A percentile compares a stretch with the other conserved stretches of the same genome.
Evolutionary conservation across 2,888 invertebrate species (phyloP).

Genomic region (Polia nebulosa): DNA sequence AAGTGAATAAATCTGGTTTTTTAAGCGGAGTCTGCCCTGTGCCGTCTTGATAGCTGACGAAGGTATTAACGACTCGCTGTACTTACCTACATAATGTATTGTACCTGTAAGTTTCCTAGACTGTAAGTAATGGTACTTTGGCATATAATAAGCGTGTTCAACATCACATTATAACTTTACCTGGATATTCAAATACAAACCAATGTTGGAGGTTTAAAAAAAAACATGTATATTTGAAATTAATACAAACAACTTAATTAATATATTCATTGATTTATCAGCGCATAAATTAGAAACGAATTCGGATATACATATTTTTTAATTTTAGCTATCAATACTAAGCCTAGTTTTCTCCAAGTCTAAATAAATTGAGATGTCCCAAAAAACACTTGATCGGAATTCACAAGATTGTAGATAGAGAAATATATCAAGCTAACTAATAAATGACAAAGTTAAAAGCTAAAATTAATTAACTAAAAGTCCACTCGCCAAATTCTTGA

Average conservation of each 20-base stretch:
- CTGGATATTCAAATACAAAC: background rate
- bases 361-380: conserved; percentile 21
- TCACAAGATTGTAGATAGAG: conserved; percentile 21
- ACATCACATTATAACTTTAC: no score
- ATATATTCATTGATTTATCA: conserved; percentile 21
- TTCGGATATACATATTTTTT: background rate
- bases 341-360: conserved; percentile 1
- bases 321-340: conserved; percentile 18
- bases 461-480: conserved; percentile 68
- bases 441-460: conserved; percentile 49
- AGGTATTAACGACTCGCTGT: no score
- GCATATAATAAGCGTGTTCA: no score
- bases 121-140: no score
- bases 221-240: conserved; percentile 4
- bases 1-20: no score
- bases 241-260: conserved; percentile 16
- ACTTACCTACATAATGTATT: no score
- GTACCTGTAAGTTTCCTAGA: no score
- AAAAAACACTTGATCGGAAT: conserved; percentile 17
- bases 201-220: background rate
- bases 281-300: background rate
- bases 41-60: no score
- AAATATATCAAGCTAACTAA: conserved; percentile 32
- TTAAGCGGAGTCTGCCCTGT: no score
- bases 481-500: conserved; percentile 65